Conservation (phyloP, 2,797 vertebrate genomes). For the Thripadectes ignobilis region DNA sequence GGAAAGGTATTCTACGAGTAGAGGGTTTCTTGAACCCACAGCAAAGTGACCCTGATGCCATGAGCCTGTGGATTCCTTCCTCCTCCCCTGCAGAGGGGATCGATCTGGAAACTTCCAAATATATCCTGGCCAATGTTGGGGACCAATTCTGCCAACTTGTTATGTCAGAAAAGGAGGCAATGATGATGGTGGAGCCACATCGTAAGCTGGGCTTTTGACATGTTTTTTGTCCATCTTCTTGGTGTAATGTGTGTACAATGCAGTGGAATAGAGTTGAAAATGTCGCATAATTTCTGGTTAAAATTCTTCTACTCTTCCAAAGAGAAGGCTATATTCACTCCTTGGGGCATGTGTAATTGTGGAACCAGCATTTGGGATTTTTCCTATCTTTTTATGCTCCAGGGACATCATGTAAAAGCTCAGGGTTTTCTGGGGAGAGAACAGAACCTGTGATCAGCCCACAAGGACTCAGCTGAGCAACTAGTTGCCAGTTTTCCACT, state of each 20-base stretch:
- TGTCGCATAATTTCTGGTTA: neutral
- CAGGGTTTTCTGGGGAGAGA: neutral
- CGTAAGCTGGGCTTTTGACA: conserved; percentile 81
- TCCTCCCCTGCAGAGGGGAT: conserved; percentile 89
- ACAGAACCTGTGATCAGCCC: neutral
- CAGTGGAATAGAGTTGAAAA: neutral
- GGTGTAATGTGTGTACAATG: neutral
- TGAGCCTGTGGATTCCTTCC: conserved; percentile 97
- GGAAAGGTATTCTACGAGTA: conserved; percentile 94
- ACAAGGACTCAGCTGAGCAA: neutral
- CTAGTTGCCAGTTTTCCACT: neutral
- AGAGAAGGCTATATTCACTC: neutral
- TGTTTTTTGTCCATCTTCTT: neutral
- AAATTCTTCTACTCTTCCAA: neutral
- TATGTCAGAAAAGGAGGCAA: conserved; percentile 99
- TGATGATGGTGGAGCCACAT: conserved; percentile 99
- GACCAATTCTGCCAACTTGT: conserved; percentile 99
- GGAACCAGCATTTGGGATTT: neutral
- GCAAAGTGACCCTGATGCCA: conserved; percentile 95
- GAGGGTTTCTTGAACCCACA: conserved; percentile 97
- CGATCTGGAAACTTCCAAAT: conserved; percentile 98
- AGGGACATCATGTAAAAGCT: neutral
- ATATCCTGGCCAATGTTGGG: conserved; percentile 97
- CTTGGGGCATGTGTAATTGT: neutral
- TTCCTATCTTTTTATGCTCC: neutral